These are phyloP conservation scores for Troides helena DNA, from an alignment of 2,888 invertebrate genomes.

Conservation along the genomic window DNA sequence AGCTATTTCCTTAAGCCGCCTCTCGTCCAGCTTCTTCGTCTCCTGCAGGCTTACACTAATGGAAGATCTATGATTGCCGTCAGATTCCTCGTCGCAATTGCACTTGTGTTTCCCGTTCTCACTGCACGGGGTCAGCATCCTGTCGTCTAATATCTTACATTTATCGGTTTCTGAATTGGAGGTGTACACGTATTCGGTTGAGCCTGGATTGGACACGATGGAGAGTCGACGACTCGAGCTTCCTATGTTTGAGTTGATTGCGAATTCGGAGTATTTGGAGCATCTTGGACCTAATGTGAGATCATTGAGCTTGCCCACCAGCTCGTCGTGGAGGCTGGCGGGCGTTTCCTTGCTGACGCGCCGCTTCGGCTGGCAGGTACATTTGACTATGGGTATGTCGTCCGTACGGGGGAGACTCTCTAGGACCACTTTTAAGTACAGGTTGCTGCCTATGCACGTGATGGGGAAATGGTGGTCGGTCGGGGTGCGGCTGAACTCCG, in stretches of 20 bases:
- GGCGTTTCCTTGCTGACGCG: constrained; percentile 61
- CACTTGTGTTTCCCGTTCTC: constrained; percentile 89
- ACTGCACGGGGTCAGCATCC: constrained; percentile 86
- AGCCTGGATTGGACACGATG: constrained; percentile 44
- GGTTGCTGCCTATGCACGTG: constrained; percentile 83
- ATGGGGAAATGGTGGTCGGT: constrained; percentile 86
- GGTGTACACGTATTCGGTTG: constrained; percentile 44
- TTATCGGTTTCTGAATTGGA: constrained; percentile 37
- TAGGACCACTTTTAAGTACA: constrained; percentile 81
- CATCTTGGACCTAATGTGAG: constrained; percentile 64
- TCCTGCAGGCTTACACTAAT: constrained; percentile 44
- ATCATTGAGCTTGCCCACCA: constrained; percentile 67
- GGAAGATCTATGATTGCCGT: constrained; percentile 54
- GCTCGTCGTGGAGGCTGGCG: constrained; percentile 55
- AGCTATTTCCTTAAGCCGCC: constrained; percentile 69
- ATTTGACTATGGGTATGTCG: constrained; percentile 83
- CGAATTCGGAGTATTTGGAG: constrained; percentile 44
- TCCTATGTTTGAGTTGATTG: constrained; percentile 51
- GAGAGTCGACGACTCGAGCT: constrained; percentile 49
- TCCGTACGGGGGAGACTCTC: constrained; percentile 88
- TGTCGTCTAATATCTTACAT: constrained; percentile 81
- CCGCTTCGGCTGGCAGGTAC: constrained; percentile 61
- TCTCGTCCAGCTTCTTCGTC: constrained; percentile 63
- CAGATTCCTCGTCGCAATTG: constrained; percentile 86
- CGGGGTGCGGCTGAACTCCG: constrained; percentile 79